Evolutionary conservation across 1,140 invertebrate genomes (phyloP).

Genomic region (Apis florea): DNA sequence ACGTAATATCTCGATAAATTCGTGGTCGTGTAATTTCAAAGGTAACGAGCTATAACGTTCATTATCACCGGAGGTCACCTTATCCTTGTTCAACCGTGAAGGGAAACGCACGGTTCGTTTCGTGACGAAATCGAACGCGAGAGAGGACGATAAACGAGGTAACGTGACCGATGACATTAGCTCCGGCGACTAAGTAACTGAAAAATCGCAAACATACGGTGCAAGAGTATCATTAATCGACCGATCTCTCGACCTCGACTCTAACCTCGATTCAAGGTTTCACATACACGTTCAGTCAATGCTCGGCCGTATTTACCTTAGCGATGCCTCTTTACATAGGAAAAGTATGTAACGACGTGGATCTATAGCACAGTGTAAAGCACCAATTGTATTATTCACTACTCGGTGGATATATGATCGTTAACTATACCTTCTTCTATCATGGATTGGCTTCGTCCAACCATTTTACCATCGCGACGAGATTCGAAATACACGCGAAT

Average conservation of each 20-base stretch:
- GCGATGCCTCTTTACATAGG: not conserved
- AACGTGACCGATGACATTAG: not conserved
- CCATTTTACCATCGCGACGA: not conserved
- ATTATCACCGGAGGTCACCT: not conserved
- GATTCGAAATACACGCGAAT: not conserved
- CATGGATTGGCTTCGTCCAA: not conserved
- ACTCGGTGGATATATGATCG: not conserved
- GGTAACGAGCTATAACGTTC: not conserved
- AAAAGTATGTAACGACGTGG: not conserved
- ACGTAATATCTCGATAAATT: not conserved
- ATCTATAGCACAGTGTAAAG: not conserved
- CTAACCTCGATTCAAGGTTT: constrained; percentile 42
- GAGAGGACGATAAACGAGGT: not conserved
- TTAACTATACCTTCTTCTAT: constrained; percentile 11
- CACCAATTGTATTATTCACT: constrained; percentile 37
- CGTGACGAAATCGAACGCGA: not conserved
- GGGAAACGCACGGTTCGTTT: not conserved
- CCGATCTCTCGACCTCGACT: constrained; percentile 38
- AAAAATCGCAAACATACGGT: not conserved
- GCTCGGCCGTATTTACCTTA: constrained; percentile 17
- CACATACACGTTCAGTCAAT: not conserved
- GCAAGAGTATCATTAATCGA: constrained; percentile 33
- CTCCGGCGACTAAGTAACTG: not conserved
- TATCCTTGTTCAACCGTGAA: not conserved
- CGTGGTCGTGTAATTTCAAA: not conserved